Conservation (phyloP, 1,140 invertebrate genomes). For the Pogonomyrmex barbatus region DNA sequence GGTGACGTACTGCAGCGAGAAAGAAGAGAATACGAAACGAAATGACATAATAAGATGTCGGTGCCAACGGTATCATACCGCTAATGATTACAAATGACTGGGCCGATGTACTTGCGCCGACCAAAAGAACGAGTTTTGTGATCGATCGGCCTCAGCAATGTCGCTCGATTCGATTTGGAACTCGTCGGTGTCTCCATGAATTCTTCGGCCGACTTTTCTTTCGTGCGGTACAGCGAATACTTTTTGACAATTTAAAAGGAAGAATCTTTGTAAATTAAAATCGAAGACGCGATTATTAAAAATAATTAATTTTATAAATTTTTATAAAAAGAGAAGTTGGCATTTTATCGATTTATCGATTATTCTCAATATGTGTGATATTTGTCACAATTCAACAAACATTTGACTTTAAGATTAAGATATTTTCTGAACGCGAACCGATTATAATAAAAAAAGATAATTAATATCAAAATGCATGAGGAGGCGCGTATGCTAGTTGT, state of each 20-base stretch:
- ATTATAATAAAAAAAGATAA: constrained; percentile 52
- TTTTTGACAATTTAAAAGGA: constrained; percentile 2
- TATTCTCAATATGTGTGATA: not conserved
- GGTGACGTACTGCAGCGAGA: constrained; percentile 27
- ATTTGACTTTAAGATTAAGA: not conserved
- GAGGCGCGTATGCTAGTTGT: not conserved
- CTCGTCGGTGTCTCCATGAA: constrained; percentile 29
- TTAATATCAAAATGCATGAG: constrained; percentile 15
- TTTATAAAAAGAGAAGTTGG: not conserved
- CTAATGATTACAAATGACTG: constrained; percentile 82
- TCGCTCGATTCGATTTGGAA: constrained; percentile 73
- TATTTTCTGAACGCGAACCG: not conserved
- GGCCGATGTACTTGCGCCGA: constrained; percentile 62
- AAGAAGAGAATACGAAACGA: constrained; percentile 67
- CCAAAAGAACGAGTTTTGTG: constrained; percentile 68
- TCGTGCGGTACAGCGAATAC: not conserved
- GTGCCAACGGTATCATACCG: constrained; percentile 75
- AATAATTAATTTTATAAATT: not conserved
- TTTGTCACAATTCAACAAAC: not conserved
- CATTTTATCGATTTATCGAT: constrained; percentile 11
- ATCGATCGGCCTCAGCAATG: constrained; percentile 73
- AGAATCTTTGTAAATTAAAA: not conserved
- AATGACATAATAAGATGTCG: constrained; percentile 81
- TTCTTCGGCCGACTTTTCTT: constrained; percentile 54
- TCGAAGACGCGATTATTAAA: not conserved